Base-by-base conservation (phyloP, 2,113 vertebrate genomes). In the Myotis brandtii region DNA sequence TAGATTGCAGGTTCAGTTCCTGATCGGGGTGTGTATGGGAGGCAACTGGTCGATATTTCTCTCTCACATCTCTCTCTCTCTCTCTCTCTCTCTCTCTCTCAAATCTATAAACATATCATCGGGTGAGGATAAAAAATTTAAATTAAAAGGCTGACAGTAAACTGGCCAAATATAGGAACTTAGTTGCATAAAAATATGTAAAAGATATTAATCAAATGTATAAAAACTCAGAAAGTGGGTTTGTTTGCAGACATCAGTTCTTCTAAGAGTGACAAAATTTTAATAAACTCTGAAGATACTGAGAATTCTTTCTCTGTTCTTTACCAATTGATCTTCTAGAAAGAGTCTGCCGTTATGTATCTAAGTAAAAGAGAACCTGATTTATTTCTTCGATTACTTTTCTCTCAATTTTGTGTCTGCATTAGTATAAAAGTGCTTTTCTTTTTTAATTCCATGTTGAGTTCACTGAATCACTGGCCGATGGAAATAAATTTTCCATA, bases 371-470 rank as follows among this genome's bases (percentile, higher is more conserved):
- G 27, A 94, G 54, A 87, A 40, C 10, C 17, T 18, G 12, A 93
- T 21, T 27, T 64, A 32, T 70, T 83, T 92, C 64, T 82, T 83
- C 18, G 46, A 32, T 10, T 54, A 48, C 46, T 96, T 90, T 93
- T 89, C 2, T 85, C 72, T 91, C 37, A 86, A 70, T 76, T 32
- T 52, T 77, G 25, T 23, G n/a, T 40, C 17, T 62, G n/a, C 13
- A 2, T 86, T 86, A 75, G 7, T 40, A 64, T 79, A 83, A 73
- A 85, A 69, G 11, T 43, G 48, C 18, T 85, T 69, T 80, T 76
- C 46, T 87, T 64, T 82, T 91, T 97, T 80, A 87, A 92, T 81
- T 77, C 20, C n/a, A 11, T 9, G 17, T 67, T 21, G 48, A 86
- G n/a, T 52, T 90, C 34, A 62, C 48, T 79, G 72, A 92, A 54